Evolutionary conservation across 2,888 invertebrate species (phyloP).

Genomic region (Agrotis exclamationis): DNA sequence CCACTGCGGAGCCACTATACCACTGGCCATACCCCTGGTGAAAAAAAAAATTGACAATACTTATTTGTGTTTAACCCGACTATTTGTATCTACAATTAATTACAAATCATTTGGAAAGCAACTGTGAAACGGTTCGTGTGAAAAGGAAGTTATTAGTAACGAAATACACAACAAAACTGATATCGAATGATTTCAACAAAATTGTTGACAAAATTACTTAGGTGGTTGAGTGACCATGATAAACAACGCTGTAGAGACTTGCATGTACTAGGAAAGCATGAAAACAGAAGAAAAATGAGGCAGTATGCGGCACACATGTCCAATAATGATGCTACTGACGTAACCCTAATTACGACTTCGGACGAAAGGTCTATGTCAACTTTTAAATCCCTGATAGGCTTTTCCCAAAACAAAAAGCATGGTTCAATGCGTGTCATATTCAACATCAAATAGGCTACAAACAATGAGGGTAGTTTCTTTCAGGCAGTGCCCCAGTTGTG

Average conservation of each 20-base stretch:
- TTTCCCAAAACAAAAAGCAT: slow-evolving; percentile 1
- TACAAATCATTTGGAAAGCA: neutral
- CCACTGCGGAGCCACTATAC: too few species aligned
- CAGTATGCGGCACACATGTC: neutral
- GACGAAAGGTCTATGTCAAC: neutral
- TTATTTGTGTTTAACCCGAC: neutral
- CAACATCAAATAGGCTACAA: slow-evolving; percentile 40
- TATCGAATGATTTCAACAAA: neutral
- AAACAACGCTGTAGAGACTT: neutral
- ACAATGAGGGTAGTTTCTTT: slow-evolving; percentile 63
- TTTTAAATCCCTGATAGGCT: neutral
- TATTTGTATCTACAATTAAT: neutral
- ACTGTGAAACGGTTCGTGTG: too few species aligned
- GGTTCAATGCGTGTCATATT: slow-evolving; percentile 37
- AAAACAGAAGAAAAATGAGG: neutral
- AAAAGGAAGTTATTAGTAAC: too few species aligned
- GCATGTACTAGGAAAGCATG: neutral
- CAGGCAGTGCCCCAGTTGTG: slow-evolving; percentile 74
- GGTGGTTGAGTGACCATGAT: too few species aligned
- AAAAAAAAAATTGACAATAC: too few species aligned
- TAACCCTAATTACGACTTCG: neutral
- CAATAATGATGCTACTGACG: neutral
- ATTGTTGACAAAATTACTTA: neutral
- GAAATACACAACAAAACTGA: neutral
- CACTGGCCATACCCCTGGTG: too few species aligned